These are phyloP conservation scores for Nasonia oneida DNA, from an alignment of 2,888 invertebrate species.

Conservation along the genomic window DNA sequence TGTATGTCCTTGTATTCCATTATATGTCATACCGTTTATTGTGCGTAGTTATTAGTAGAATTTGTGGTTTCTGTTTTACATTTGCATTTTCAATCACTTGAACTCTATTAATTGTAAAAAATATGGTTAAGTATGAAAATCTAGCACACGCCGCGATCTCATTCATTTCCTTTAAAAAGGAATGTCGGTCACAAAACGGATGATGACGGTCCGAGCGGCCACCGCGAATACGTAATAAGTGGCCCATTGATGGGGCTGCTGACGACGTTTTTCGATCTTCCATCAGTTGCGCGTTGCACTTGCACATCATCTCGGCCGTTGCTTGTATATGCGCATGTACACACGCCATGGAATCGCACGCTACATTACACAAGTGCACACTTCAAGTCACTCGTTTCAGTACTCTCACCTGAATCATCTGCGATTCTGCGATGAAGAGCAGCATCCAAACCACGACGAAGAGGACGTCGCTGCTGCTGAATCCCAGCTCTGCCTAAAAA, in stretches of 20 bases:
- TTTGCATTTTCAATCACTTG: too few relatives aligned
- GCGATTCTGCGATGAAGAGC: background rate
- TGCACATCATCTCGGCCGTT: background rate
- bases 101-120: too few relatives aligned
- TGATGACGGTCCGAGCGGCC: background rate
- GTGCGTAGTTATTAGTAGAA: too few relatives aligned
- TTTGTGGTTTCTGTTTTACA: too few relatives aligned
- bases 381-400: background rate
- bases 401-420: background rate
- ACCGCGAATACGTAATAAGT: background rate
- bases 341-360: conserved; percentile 11
- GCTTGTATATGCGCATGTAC: background rate
- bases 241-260: background rate
- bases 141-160: background rate
- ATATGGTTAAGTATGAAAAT: too few relatives aligned
- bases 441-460: background rate
- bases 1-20: background rate
- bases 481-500: background rate
- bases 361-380: background rate
- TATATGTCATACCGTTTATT: background rate
- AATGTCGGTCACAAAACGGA: background rate
- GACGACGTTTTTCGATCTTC: background rate
- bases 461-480: background rate
- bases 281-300: background rate
- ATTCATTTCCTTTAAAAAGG: background rate